These are phyloP conservation scores for Natrix natrix DNA, from an alignment of 2,797 vertebrate genomes.

Conservation along the genomic window DNA sequence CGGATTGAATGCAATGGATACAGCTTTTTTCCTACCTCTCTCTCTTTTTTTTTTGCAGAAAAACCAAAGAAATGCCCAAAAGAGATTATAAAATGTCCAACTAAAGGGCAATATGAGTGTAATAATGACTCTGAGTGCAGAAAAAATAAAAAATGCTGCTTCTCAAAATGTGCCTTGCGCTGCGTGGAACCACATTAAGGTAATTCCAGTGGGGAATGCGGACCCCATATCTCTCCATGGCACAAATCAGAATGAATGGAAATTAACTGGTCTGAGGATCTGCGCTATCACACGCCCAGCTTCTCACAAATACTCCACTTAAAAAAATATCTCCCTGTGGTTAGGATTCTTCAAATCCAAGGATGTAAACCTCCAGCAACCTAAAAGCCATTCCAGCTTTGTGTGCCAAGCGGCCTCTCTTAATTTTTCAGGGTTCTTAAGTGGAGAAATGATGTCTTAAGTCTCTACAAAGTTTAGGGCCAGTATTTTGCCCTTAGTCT, in stretches of 20 bases:
- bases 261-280: neutral
- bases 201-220: neutral
- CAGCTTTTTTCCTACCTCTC: neutral
- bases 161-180: neutral
- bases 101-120: neutral
- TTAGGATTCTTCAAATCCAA: neutral
- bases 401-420: neutral
- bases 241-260: neutral
- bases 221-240: neutral
- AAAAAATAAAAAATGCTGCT: neutral
- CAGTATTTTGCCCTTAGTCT: neutral
- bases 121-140: neutral
- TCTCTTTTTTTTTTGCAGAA: neutral
- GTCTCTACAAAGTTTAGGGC: neutral
- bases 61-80: neutral
- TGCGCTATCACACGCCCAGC: neutral
- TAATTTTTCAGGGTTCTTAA: neutral
- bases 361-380: neutral
- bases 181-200: neutral
- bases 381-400: neutral
- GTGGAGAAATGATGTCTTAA: neutral
- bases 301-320: neutral
- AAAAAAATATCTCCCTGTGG: neutral
- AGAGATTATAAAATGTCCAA: neutral
- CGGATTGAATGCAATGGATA: neutral